Percentiles rank a stretch among this genome's conserved stretches.
Conservation (phyloP, 2,888 invertebrate genomes). For the Linnaemya vulpina region DNA sequence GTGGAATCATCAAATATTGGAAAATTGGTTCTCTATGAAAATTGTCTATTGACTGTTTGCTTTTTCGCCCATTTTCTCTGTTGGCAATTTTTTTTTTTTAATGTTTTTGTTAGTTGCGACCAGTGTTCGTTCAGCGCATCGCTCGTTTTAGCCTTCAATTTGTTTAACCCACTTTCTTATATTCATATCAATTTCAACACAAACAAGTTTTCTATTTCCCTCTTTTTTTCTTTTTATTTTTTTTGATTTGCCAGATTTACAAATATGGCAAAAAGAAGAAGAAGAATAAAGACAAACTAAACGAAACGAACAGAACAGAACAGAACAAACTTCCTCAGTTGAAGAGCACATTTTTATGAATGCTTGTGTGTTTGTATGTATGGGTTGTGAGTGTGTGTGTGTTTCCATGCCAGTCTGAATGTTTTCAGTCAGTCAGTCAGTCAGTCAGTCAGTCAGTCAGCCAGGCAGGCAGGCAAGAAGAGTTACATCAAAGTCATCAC, state of each 20-base stretch:
- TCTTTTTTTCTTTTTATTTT: constrained; percentile 12
- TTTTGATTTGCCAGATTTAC: constrained; percentile 43
- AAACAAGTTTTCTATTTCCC: constrained; percentile 29
- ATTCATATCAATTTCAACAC: constrained; percentile 67
- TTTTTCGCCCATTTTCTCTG: constrained; percentile 16
- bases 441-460: background rate
- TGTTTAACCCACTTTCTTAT: constrained; percentile 67
- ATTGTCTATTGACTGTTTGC: constrained; percentile 17
- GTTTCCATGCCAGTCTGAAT: too few relatives aligned
- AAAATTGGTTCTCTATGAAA: constrained; percentile 58
- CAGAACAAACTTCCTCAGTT: constrained; percentile 57
- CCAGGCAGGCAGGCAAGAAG: constrained; percentile 20
- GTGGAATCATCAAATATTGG: constrained; percentile 41
- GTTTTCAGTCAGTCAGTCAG: background rate
- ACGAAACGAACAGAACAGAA: constrained; percentile 41
- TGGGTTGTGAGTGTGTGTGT: background rate
- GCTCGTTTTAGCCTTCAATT: constrained; percentile 60
- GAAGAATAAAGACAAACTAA: too few relatives aligned
- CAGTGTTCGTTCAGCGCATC: constrained; percentile 38
- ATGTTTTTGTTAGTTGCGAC: constrained; percentile 24
- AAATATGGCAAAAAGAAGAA: constrained; percentile 44
- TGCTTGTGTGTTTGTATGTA: constrained; percentile 8
- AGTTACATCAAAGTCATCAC: constrained; percentile 67
- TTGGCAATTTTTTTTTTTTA: background rate
- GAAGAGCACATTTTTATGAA: constrained; percentile 11